phyloP scores from a whole-genome alignment of 2,113 vertebrate species.

The Zapus hudsonius region DNA sequence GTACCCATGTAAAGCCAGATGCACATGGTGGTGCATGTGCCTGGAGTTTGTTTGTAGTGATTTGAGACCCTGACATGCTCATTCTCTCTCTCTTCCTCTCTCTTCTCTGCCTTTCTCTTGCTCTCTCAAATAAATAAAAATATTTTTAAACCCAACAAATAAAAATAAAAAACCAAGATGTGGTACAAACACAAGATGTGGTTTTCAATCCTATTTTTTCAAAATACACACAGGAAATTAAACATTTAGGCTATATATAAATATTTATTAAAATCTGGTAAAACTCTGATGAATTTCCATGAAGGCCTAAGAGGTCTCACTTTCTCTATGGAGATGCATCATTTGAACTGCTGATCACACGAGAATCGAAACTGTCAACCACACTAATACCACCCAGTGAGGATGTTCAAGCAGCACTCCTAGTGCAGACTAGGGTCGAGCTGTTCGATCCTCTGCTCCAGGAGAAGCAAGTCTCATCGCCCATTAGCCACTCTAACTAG shows the following conservation, averaged over 20 bases:
- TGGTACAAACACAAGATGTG: not conserved
- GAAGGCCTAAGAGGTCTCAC: not conserved
- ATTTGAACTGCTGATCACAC: conserved; percentile 32
- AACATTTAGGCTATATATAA: conserved; percentile 27
- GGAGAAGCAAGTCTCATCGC: conserved; percentile 9
- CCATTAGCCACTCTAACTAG: not conserved
- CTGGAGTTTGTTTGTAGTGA: no score
- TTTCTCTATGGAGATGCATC: conserved; percentile 1
- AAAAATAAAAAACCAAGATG: no score
- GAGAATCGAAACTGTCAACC: not conserved
- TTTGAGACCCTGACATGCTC: no score
- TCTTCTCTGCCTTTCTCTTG: no score
- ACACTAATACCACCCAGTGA: conserved; percentile 46
- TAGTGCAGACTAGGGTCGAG: not conserved
- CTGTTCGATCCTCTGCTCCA: not conserved
- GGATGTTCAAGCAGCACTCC: not conserved
- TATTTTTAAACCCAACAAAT: no score
- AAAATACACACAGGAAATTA: conserved; percentile 21
- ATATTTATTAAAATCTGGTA: conserved; percentile 4
- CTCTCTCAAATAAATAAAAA: no score
- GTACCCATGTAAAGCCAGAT: no score
- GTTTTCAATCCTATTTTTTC: conserved; percentile 32
- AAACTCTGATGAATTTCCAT: not conserved
- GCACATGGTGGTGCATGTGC: no score
- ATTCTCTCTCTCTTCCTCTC: no score